Evolutionary conservation across 2,888 invertebrate species (phyloP), one percentile per base, ranked within the genome.

Genomic region (Allygus modestus): DNA sequence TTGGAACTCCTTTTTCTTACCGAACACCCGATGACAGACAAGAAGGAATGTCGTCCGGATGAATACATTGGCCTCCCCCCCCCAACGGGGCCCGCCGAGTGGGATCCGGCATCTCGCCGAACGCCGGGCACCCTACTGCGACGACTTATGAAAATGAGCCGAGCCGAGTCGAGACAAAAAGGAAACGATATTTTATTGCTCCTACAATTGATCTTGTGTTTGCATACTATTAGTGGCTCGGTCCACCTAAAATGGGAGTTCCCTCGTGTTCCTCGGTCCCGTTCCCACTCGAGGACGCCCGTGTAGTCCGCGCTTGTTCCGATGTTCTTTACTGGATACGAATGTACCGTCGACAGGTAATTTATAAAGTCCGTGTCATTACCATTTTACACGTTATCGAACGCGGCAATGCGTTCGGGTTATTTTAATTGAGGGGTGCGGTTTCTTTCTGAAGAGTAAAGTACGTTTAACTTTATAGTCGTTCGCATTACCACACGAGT

Each of bases 71-170:
- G 51, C 51, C 77, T 46, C 51, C 77, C 41, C 77, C 41, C 51
- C 28, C 77, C 51, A 9, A 9, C 33, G 43, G 15, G 43, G 33
- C 17, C 41, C 61, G 61, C 41, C 61, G 61, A 51, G 51, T 51
- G 79, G 26, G 79, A 51, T 51, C 46, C 58, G 41, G n/a, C 23
- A 33, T 31, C 28, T 28, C 26, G 33, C 61, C 31, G 61, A 81
- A n/a, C 54, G 61, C 15, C 65, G 61, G 73, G 26, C 43, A 43
- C 41, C 73, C 69, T 51, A 11, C 23, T 46, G 46, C 37, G 82
- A 69, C 82, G 82, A 82, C 82, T 82, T 82, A 82, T 82, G 82
- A 82, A 82, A 82, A 82, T 82, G 82, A 82, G 82, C 41, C 43
- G 82, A 31, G 82, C 31, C 51, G 37, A 23, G 43, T 26, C 58